These are phyloP conservation scores for Colistium nudipinnis DNA, from an alignment of 2,113 vertebrate genomes.

Conservation along the genomic window DNA sequence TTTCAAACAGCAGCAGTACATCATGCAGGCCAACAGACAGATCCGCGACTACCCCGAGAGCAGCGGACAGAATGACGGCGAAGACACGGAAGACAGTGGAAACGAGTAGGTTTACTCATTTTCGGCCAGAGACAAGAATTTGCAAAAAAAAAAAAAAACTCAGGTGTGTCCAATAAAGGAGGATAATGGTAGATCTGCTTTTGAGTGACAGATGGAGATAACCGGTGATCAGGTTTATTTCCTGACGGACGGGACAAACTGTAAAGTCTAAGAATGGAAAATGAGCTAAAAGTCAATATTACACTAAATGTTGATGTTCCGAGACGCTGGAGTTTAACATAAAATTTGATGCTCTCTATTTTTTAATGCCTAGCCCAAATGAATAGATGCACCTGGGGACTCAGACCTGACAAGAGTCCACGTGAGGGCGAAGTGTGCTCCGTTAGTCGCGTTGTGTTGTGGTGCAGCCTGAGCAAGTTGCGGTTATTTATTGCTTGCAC, in stretches of 20 bases:
- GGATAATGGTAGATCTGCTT: too few relatives aligned
- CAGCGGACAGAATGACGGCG: neutral
- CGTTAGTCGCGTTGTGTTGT: neutral
- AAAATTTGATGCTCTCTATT: neutral
- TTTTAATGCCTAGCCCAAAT: neutral
- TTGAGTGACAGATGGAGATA: too few relatives aligned
- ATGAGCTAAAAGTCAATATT: too few relatives aligned
- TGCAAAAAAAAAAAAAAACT: neutral
- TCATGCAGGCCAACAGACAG: constrained; percentile 77
- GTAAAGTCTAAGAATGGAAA: neutral
- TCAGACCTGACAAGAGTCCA: too few relatives aligned
- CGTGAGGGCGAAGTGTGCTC: too few relatives aligned
- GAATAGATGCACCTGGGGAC: neutral
- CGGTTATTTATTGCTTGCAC: neutral
- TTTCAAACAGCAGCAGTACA: constrained; percentile 83
- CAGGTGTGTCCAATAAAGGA: too few relatives aligned
- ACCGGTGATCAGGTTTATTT: too few relatives aligned
- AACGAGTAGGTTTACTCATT: constrained; percentile 47
- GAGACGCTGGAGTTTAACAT: neutral
- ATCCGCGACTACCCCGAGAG: constrained; percentile 79
- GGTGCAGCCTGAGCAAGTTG: neutral
- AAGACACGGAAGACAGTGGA: constrained; percentile 69
- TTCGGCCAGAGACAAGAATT: neutral
- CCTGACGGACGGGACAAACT: too few relatives aligned
- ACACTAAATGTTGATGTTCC: too few relatives aligned